Base-by-base conservation (phyloP, 53 echinoderm and acorn worm genomes). In the Luidia sarsii region DNA sequence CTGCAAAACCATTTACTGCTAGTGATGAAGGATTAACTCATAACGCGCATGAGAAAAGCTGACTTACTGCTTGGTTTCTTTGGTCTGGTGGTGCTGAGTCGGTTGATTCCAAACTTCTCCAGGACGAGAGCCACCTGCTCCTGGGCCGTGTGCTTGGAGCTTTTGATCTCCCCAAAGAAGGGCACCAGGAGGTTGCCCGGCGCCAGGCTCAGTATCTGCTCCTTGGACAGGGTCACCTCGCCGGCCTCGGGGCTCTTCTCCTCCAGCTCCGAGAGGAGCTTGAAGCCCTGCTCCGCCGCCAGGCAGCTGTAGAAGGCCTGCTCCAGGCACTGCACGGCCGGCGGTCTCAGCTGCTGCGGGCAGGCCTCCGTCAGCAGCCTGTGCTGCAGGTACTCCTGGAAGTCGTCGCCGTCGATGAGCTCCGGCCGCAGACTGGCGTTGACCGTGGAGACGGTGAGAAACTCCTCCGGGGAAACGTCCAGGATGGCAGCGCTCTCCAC, bases 131-230 rank as follows among this genome's bases (percentile, higher is more conserved):
- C 36, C 33, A 92, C 89, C 28, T 89, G 75, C 57, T 92, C 92
- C 41, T 86, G 73, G 9, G 68, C 62, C 21, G 89, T 89, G 65
- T 81, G 75, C 82, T 92, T 92, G 57, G 89, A 50, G 33, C 89
- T 63, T 50, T 75, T 89, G 31, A 82, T 70, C 56, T 72, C 83
- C 28, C 55, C 69, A 67, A 92, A 89, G 69, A 92, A 89, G 13
- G 89, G 85, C 31, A 74, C 66, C 72, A 92, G 79, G 4, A 92
- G 83, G 79, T 92, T 92, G 31, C 92, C 92, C 19, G 92, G 92
- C 29, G 82, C 82, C 61, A 73, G 81, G 36, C 86, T 86, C 24
- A 89, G 79, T 37, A 92, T 86, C 79, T 92, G 92, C 45, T 92
- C 92, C 21, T 92, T 92, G 63, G 82, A 80, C 28, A 92, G 70